Percentiles rank a stretch among this genome's conserved stretches.
phyloP scores from a whole-genome alignment of 2,113 vertebrate genomes.

The Miniopterus natalensis region DNA sequence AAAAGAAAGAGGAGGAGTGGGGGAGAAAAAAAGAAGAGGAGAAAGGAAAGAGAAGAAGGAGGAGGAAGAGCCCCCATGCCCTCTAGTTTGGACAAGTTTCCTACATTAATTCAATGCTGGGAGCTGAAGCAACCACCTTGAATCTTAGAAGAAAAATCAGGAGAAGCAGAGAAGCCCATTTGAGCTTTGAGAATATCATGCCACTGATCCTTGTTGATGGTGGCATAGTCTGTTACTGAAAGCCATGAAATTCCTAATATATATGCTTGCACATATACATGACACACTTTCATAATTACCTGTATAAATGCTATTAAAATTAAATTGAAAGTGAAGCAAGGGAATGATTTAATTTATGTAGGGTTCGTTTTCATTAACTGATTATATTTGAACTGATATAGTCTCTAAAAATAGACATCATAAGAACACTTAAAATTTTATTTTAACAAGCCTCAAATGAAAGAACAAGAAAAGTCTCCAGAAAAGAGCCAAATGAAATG shows the following conservation, averaged over 20 bases:
- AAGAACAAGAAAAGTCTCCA: too few relatives aligned
- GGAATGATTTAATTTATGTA: not conserved
- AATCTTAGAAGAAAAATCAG: not conserved
- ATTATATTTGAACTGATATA: not conserved
- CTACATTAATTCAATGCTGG: not conserved
- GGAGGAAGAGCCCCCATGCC: not conserved
- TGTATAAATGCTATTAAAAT: not conserved
- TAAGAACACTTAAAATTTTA: not conserved
- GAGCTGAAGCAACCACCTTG: not conserved
- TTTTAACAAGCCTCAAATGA: not conserved
- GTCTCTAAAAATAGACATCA: not conserved
- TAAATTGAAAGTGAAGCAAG: not conserved
- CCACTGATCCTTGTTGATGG: rapidly evolving
- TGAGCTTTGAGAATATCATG: not conserved
- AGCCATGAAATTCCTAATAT: not conserved
- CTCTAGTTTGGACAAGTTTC: not conserved
- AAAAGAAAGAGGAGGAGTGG: not conserved
- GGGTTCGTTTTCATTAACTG: not conserved
- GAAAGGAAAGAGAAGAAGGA: too few relatives aligned
- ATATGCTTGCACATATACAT: not conserved
- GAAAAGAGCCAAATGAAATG: too few relatives aligned
- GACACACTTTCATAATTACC: not conserved
- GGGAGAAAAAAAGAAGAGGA: not conserved
- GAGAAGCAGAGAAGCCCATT: not conserved
- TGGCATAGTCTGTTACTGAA: not conserved